Base-by-base conservation (phyloP, 2,888 invertebrate genomes). In the Neoitamus cyanurus region DNA sequence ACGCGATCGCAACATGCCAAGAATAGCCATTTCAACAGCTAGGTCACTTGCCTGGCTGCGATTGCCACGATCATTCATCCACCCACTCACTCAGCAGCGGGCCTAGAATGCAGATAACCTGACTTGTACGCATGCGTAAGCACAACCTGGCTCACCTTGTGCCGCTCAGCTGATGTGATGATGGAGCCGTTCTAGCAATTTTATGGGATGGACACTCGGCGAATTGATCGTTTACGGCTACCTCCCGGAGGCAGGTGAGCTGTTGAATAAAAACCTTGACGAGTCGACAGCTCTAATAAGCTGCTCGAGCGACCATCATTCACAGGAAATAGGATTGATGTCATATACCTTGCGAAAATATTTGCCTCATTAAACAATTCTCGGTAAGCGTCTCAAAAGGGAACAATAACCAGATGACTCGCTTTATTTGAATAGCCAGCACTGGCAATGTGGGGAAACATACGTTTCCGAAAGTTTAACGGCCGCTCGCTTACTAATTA, bases 161-260 rank as follows among this genome's bases (percentile, higher is more conserved):
- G 11, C 78, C 77, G 15, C 31, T 48, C 78, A 78, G 48, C 78
- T 78, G 58, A 78, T 78, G 42, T 46, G 46, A 6, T 30, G 36
- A 42, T 42, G n/a, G n/a, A 77, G 42, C 20, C 0, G 58, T 58
- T 78, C 58, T 58, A 31, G 48, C 42, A 25, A 58, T 46, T 78
- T 58, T 31, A 28, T 31, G 34, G 78, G 28, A 30, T 48, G 78
- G 78, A 31, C 78, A 78, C 48, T 78, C 9, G 58, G 11, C 20
- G 58, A 58, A 25, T 25, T 25, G 58, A 58, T 58, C 58, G 25
- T 20, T 20, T 58, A 20, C 58, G 20, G 7, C 36, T 36, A 5
- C 36, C 42, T 46, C 42, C 42, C 42, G n/a, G n/a, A 46, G 42
- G 58, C 58, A 58, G 58, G 58, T 58, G 15, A 58, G 20, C 58